Evolutionary conservation across 2,888 invertebrate genomes (phyloP).

Genomic region (Eilema depressum): DNA sequence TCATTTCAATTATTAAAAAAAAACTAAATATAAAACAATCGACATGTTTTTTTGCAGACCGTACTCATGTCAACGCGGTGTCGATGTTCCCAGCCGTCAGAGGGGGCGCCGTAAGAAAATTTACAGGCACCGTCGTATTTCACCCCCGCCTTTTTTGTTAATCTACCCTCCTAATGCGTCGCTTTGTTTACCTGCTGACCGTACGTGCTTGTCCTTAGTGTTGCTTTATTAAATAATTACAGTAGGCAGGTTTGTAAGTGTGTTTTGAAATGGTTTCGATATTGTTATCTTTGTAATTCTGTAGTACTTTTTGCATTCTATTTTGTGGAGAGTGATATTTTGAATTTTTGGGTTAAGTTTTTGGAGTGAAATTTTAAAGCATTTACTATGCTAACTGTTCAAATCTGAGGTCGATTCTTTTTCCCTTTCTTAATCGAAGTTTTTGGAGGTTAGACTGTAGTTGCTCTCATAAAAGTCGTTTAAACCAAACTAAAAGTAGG

Average conservation of each 20-base stretch:
- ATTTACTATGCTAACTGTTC: no score
- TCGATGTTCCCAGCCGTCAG: conserved; percentile 80
- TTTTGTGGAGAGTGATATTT: background rate
- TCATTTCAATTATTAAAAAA: background rate
- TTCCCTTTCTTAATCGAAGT: no score
- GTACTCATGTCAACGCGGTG: conserved; percentile 79
- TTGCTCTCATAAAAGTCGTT: no score
- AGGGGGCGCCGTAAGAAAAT: conserved; percentile 84
- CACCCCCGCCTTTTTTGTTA: conserved; percentile 82
- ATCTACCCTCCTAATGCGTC: conserved; percentile 86
- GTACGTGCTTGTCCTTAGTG: conserved; percentile 65
- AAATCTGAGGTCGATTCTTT: no score
- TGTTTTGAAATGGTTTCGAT: conserved; percentile 12
- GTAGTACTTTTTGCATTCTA: background rate
- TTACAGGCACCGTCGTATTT: conserved; percentile 85
- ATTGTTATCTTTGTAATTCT: background rate
- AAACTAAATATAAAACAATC: conserved; percentile 6
- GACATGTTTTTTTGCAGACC: conserved; percentile 57
- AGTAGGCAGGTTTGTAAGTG: conserved; percentile 23
- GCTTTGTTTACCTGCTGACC: conserved; percentile 86
- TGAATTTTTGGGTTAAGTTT: background rate
- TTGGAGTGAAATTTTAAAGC: no score
- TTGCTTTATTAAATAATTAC: conserved; percentile 51
- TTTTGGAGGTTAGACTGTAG: no score
- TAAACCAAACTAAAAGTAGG: no score